Evolutionary conservation across 2,797 vertebrate genomes (phyloP), one percentile per base, ranked within the genome.

Genomic region (Cichlasoma orientale): DNA sequence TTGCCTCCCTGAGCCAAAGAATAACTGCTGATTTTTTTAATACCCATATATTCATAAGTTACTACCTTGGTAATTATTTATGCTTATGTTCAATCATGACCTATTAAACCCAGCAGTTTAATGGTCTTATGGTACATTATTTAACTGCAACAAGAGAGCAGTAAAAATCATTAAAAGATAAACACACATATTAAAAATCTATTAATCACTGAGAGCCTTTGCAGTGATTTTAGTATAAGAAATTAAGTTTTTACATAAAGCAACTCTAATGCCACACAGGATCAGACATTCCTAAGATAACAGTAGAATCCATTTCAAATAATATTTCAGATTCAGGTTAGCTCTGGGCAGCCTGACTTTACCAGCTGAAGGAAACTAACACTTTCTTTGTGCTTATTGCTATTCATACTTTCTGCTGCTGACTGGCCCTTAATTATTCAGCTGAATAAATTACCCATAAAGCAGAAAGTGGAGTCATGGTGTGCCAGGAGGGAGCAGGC

Each of bases 401-500:
- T 93, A 93, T 94, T 90, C 93, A 92, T 90, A 83, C 83, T 85
- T 86, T 84, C 91, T 90, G 85, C 88, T 85, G 79, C 86, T 23
- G 82, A 92, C 91, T 84, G 82, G 80, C 74, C 88, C 91, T 92
- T 94, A 93, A 93, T 94, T 95, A 95, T 94, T 92, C 94, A 92
- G 77, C 78, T 84, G 92, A 91, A 94, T 94, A 94, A 94, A 94
- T 95, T 94, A 94, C 90, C 91, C 90, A 91, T 90, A 92, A 92
- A 90, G 91, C 91, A 88, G 87, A 92, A 82, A 93, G 88, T 84
- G 86, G 90, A 94, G 91, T 91, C 90, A 89, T 74, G 84, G 88
- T 73, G n/a, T 91, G 91, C 91, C 93, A 91, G 90, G 80, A 92
- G 93, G 90, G 92, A 93, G 89, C 74, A 41, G 88, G 90, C 84